A percentile compares a stretch with the other conserved stretches of the same genome.
Evolutionary conservation across 2,797 vertebrate species (phyloP).

Genomic region (Coregonus ussuriensis): DNA sequence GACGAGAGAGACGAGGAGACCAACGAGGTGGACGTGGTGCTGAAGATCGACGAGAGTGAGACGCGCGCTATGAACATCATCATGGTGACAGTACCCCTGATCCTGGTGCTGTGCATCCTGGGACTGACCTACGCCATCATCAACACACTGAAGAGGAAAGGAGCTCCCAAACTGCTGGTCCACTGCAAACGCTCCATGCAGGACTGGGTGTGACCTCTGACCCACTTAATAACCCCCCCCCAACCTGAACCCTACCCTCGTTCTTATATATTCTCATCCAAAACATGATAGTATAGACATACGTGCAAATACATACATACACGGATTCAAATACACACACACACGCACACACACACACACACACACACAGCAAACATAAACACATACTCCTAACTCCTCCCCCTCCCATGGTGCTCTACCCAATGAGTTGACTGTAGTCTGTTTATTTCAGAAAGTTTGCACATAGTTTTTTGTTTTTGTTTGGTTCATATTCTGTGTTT

Average conservation of each 20-base stretch:
- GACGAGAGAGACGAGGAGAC: slow-evolving; percentile 74
- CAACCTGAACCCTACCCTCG: slow-evolving; percentile 24
- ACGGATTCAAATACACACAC: slow-evolving; percentile 14
- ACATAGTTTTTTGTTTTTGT: slow-evolving; percentile 62
- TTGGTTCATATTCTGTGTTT: slow-evolving; percentile 55
- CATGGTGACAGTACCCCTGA: slow-evolving; percentile 89
- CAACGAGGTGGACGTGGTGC: slow-evolving; percentile 90
- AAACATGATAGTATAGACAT: slow-evolving; percentile 51
- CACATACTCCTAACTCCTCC: slow-evolving; percentile 36
- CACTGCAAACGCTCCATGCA: slow-evolving; percentile 98
- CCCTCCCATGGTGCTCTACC: slow-evolving; percentile 71
- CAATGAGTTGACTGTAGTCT: slow-evolving; percentile 73
- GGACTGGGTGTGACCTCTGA: slow-evolving; percentile 90
- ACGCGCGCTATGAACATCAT: slow-evolving; percentile 89
- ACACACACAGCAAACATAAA: slow-evolving; percentile 15
- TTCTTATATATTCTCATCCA: slow-evolving; percentile 34
- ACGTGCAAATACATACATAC: slow-evolving; percentile 12
- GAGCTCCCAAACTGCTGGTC: slow-evolving; percentile 86
- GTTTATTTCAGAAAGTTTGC: slow-evolving; percentile 82
- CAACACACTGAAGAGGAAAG: slow-evolving; percentile 94
- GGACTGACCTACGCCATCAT: slow-evolving; percentile 91
- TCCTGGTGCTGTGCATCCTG: slow-evolving; percentile 92
- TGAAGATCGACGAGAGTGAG: slow-evolving; percentile 90
- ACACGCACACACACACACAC: neutral
- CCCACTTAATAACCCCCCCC: slow-evolving; percentile 16